A percentile compares a stretch with the other conserved stretches of the same genome.
Conservation (phyloP, 2,888 invertebrate species). For the Heliconius ethilla region DNA sequence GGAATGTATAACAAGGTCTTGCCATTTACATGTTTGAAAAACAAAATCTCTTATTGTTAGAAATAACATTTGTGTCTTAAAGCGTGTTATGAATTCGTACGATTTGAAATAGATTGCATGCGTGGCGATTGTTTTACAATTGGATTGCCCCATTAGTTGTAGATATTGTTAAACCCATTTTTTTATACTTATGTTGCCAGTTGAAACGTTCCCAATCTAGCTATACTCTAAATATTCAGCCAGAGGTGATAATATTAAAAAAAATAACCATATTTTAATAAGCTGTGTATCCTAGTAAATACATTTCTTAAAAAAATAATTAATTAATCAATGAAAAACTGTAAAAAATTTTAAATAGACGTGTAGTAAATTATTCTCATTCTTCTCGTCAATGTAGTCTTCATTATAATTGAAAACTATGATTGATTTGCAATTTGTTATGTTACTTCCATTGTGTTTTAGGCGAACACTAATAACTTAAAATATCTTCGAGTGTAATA, state of each 20-base stretch:
- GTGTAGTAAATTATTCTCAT: constrained; percentile 46
- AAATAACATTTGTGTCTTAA: constrained; percentile 27
- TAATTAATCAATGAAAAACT: constrained; percentile 21
- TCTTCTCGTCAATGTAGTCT: constrained; percentile 66
- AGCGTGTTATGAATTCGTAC: constrained; percentile 27
- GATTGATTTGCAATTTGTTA: constrained; percentile 57
- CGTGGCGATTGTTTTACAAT: constrained; percentile 30
- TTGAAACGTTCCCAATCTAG: constrained; percentile 39
- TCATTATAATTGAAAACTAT: constrained; percentile 68
- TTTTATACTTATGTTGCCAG: constrained; percentile 38
- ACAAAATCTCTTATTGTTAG: constrained; percentile 22
- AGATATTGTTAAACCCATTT: constrained; percentile 18
- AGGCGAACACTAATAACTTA: not conserved
- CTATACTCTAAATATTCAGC: constrained; percentile 36
- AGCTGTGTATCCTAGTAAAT: constrained; percentile 45
- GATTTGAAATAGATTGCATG: constrained; percentile 31
- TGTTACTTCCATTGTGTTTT: constrained; percentile 45
- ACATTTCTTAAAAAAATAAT: constrained; percentile 30
- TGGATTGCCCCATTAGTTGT: constrained; percentile 39
- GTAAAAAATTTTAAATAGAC: constrained; percentile 41
- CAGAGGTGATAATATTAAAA: constrained; percentile 43
- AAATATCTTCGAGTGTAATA: not conserved
- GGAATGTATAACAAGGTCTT: constrained; percentile 39
- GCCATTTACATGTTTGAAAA: constrained; percentile 35
- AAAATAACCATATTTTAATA: constrained; percentile 42